These are phyloP conservation scores for Cyanoramphus novaezelandiae DNA, from an alignment of 2,113 vertebrate species.

Conservation along the genomic window DNA sequence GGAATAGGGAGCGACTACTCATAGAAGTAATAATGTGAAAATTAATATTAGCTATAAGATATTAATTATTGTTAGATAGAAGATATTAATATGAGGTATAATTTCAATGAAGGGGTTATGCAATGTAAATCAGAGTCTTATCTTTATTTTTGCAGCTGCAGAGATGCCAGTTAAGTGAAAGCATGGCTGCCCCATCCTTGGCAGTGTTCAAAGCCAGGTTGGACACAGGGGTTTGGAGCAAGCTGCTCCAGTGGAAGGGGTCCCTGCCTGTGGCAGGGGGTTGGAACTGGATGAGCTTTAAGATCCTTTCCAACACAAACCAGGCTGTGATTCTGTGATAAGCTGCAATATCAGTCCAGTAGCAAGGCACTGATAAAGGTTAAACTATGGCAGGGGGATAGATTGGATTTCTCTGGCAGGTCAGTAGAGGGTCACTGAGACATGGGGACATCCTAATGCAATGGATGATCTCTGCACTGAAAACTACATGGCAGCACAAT, in stretches of 20 bases:
- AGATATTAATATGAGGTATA: neutral
- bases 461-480: neutral
- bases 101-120: neutral
- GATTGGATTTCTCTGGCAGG: neutral
- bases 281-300: neutral
- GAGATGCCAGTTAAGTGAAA: neutral
- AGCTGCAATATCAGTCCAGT: neutral
- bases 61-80: neutral
- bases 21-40: neutral
- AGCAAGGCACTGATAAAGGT: neutral
- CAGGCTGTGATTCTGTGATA: neutral
- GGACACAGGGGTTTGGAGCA: neutral
- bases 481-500: constrained; percentile 37
- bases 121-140: neutral
- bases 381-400: neutral
- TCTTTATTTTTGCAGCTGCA: neutral
- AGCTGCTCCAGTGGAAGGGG: neutral
- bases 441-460: constrained; percentile 29
- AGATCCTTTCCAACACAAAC: neutral
- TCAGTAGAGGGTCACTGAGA: neutral
- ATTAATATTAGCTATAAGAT: neutral
- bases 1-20: neutral
- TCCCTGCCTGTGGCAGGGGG: neutral
- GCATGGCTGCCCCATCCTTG: neutral
- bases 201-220: neutral